These are phyloP conservation scores for Eremobia ochroleuca DNA, from an alignment of 2,888 invertebrate genomes.

Conservation along the genomic window DNA sequence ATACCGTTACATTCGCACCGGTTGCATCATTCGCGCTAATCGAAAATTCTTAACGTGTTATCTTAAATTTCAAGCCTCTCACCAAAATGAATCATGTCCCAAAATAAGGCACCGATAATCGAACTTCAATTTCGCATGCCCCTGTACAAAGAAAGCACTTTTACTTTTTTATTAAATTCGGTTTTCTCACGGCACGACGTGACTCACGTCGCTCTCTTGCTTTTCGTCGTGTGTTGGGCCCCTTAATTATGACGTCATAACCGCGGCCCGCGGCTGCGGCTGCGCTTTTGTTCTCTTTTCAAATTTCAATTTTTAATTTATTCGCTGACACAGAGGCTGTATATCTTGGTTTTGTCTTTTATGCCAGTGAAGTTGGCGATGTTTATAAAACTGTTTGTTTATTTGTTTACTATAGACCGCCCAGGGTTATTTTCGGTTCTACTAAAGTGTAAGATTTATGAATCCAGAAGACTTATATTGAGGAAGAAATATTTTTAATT, in stretches of 20 bases:
- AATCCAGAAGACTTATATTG: constrained; percentile 18
- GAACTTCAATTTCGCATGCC: constrained; percentile 84
- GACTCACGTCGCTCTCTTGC: constrained; percentile 80
- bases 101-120: constrained; percentile 85
- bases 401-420: constrained; percentile 68
- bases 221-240: constrained; percentile 78
- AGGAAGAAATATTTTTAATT: constrained; percentile 20
- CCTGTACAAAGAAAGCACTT: constrained; percentile 88
- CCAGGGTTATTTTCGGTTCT: constrained; percentile 61
- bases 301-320: constrained; percentile 80
- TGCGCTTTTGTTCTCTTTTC: constrained; percentile 77
- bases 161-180: constrained; percentile 86
- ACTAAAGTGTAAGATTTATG: constrained; percentile 46
- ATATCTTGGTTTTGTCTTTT: constrained; percentile 79
- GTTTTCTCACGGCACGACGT: constrained; percentile 84
- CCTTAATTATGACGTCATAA: constrained; percentile 89
- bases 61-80: constrained; percentile 85
- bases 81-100: constrained; percentile 86
- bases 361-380: constrained; percentile 70
- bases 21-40: constrained; percentile 85
- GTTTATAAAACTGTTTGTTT: constrained; percentile 65
- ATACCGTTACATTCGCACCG: constrained; percentile 81
- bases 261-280: constrained; percentile 70
- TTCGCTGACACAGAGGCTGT: constrained; percentile 81
- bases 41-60: constrained; percentile 84